Evolutionary conservation across 1,140 invertebrate genomes (phyloP), one percentile per base, ranked within the genome.

Genomic region (Sinonovacula constricta): DNA sequence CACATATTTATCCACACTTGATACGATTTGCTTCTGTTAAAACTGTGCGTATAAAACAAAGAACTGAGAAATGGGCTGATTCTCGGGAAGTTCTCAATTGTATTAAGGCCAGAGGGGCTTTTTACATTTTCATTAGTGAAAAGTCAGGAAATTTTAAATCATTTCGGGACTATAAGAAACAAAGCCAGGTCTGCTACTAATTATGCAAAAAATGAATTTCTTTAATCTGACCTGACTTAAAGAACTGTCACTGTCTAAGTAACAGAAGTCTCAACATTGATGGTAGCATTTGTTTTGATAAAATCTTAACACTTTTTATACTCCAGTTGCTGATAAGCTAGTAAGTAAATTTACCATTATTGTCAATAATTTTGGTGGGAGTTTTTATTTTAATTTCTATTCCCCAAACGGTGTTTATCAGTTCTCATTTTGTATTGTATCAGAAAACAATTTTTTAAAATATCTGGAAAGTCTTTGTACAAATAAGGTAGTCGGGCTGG

Each of bases 21-120:
- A 34, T 63, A 36, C 60, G 10, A 36, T 18, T 63, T 63, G 60
- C 31, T 63, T 33, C 60, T 63, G 60, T 63, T 31, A 63, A 67
- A 51, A 51, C 14, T 26, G 65, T 67, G 4, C 5, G 65, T 24
- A 51, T 67, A 5, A 67, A 49, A 67, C 65, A 51, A 67, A 67
- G 65, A 67, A 67, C 65, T 26, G 65, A 67, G 28, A 45, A 67
- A 53, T 67, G 65, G 39, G 49, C 51, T 53, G 45, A 28, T 12
- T 67, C 65, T n/a, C n/a, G n/a, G 22, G 65, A 67, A 22, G 60
- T 63, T 33, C 14, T 63, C 2, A 10, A 63, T 12, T 33, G 31
- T 36, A 63, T 63, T 63, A 63, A 63, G 34, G 33, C 26, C 33
- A n/a, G 60, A 39, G 34, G 39, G 60, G 33, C 60, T 63, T 63